A percentile compares a stretch with the other conserved stretches of the same genome.
phyloP scores from a whole-genome alignment of 2,113 vertebrate species.

The Bubo blakistoni region DNA sequence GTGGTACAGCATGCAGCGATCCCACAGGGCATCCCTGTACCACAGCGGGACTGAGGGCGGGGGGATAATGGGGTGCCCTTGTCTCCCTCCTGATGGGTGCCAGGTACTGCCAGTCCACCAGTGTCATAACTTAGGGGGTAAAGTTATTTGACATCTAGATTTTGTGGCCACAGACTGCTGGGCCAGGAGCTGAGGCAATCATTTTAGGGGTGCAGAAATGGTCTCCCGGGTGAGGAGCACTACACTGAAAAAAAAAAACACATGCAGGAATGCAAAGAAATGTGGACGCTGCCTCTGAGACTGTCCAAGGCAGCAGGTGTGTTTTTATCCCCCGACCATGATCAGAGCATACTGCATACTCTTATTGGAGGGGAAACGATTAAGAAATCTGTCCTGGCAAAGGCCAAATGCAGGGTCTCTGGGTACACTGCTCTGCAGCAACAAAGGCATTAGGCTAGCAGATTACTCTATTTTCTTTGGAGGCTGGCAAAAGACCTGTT shows the following conservation, averaged over 20 bases:
- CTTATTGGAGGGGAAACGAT: background rate
- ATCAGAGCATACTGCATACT: background rate
- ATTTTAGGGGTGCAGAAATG: background rate
- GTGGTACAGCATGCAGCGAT: background rate
- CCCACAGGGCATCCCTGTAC: background rate
- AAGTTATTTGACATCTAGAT: background rate
- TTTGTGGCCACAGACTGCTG: background rate
- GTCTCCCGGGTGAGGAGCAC: background rate
- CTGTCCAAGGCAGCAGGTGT: background rate
- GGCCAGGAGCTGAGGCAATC: background rate
- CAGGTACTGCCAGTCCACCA: background rate
- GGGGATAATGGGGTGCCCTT: background rate
- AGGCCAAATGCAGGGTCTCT: background rate
- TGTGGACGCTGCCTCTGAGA: background rate
- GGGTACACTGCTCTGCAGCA: background rate
- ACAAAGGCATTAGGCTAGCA: too few relatives aligned
- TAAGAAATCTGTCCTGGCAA: background rate
- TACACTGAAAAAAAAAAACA: background rate
- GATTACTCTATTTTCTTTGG: background rate
- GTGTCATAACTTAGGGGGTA: background rate
- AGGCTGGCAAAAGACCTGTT: background rate
- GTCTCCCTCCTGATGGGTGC: too few relatives aligned
- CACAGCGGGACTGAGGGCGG: background rate
- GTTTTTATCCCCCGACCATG: background rate
- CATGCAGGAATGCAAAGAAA: fast-evolving